A percentile compares a stretch with the other conserved stretches of the same genome.
phyloP scores from a whole-genome alignment of 2,113 vertebrate species.

The Nematolebias whitei region DNA sequence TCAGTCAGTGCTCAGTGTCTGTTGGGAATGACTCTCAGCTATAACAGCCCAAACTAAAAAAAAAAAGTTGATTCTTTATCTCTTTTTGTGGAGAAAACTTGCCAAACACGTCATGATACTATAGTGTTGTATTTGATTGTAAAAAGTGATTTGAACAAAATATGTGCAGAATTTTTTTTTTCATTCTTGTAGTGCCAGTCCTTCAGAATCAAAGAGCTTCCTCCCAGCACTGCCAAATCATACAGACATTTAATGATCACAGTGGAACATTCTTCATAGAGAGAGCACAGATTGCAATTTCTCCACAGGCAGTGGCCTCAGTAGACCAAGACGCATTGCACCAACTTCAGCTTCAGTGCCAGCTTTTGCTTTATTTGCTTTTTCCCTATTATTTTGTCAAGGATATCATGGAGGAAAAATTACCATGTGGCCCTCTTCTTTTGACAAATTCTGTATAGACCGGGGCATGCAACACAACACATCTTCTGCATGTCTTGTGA shows the following conservation, averaged over 20 bases:
- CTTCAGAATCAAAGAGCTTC: slow-evolving; percentile 23
- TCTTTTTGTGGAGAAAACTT: background rate
- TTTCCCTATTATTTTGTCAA: background rate
- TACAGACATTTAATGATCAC: slow-evolving; percentile 15
- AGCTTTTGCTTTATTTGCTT: background rate
- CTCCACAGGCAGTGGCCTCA: slow-evolving; percentile 25
- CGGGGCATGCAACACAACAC: too few relatives aligned
- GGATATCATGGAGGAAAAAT: background rate
- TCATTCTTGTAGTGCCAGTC: background rate
- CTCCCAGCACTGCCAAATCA: slow-evolving; percentile 17
- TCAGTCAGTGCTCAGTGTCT: too few relatives aligned
- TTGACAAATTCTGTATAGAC: background rate
- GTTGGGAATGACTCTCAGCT: too few relatives aligned
- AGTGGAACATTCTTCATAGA: slow-evolving; percentile 39
- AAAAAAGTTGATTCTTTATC: slow-evolving; percentile 4
- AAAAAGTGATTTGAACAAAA: background rate
- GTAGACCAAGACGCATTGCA: slow-evolving; percentile 41
- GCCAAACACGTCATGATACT: slow-evolving; percentile 4
- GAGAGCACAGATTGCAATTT: slow-evolving; percentile 23
- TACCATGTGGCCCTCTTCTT: background rate
- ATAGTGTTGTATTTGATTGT: background rate
- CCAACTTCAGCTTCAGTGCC: background rate
- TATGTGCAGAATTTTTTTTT: background rate
- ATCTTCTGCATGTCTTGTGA: too few relatives aligned
- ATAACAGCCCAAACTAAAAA: background rate